A percentile compares a stretch with the other conserved stretches of the same genome.
Conservation (phyloP, 2,113 vertebrate species). For the Alces alces region DNA sequence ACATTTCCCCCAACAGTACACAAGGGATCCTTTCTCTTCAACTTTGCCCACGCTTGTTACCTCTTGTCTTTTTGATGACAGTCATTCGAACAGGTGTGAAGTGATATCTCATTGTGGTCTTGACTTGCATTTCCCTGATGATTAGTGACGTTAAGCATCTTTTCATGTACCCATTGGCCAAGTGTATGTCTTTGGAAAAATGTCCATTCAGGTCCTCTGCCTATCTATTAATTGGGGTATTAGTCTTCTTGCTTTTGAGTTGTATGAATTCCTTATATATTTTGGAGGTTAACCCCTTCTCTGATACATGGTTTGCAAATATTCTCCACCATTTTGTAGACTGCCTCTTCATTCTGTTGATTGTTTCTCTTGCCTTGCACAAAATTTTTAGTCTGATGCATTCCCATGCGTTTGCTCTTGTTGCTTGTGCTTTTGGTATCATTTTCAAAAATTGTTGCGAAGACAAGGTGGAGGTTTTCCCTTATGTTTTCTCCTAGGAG, state of each 20-base stretch:
- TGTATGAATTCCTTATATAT: not conserved
- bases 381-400: not conserved
- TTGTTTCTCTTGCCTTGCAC: not conserved
- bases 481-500: not conserved
- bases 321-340: not conserved
- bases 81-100: not conserved
- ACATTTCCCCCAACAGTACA: not conserved
- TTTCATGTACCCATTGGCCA: not conserved
- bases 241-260: not conserved
- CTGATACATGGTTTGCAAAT: not conserved
- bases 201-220: not conserved
- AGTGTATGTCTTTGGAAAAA: not conserved
- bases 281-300: not conserved
- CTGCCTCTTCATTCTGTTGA: not conserved
- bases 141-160: not conserved
- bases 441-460: not conserved
- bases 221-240: not conserved
- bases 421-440: not conserved
- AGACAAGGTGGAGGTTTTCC: not conserved
- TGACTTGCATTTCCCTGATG: not conserved
- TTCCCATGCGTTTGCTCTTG: not conserved
- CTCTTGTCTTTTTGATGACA: not conserved
- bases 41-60: not conserved
- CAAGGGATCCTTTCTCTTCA: not conserved
- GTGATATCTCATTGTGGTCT: not conserved